Base-by-base conservation (phyloP, 2,888 invertebrate species). In the Opisthograptis luteolata region DNA sequence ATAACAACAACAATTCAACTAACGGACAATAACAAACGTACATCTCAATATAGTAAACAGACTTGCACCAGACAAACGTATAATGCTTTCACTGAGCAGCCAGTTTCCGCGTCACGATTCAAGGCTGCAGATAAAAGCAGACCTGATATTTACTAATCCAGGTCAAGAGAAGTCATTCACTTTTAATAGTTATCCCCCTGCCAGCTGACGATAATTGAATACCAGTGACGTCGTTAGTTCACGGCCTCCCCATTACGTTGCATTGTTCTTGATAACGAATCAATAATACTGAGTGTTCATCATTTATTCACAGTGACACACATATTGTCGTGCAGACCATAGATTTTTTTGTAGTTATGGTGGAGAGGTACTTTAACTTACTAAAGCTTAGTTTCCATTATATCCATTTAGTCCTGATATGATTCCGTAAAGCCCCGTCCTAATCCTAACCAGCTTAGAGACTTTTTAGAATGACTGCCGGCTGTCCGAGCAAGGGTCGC, bases 71-170 rank as follows among this genome's bases (percentile, higher is more conserved):
- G 81, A 79, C 78, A 81, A 79, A 76, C 77, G 79, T 77, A 75
- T 73, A 81, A 76, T 80, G 87, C 87, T 88, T 88, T 88, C 88
- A 81, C 87, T 79, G 73, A 68, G 62, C 75, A 69, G 74, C 73
- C 73, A 78, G 82, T 84, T 86, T 87, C 86, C 83, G 84, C 84
- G 80, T 87, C 87, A 89, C 87, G 84, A 83, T 84, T 81, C 88
- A 87, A 87, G 87, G 88, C 76, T 84, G 70, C 66, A 79, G 81
- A 83, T 81, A 79, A 69, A 81, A 76, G 75, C 75, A 73, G 70
- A 74, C 71, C 76, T 78, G 78, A 84, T 86, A 83, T 86, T 83
- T 76, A 78, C 76, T 75, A 76, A 81, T 81, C 76, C 78, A 79
- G 82, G 85, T 86, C 87, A 86, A 83, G 79, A 74, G 73, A 76